Base-by-base conservation (phyloP, 2,797 vertebrate genomes). In the Crotalus adamanteus region DNA sequence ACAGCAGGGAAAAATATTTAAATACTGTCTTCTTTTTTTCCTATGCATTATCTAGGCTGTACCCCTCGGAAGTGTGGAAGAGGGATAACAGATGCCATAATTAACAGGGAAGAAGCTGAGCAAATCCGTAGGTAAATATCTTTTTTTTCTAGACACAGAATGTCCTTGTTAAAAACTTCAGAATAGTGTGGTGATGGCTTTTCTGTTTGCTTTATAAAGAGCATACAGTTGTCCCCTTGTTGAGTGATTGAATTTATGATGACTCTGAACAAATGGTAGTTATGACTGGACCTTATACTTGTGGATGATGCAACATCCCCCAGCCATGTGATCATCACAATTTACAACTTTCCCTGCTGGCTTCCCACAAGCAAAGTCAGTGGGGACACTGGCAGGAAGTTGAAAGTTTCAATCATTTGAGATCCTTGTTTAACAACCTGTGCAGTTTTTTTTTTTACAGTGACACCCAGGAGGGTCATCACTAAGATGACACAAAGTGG, bases 61-160 rank as follows among this genome's bases (percentile, higher is more conserved):
- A 99, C 99, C 37, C 99, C 99, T 91, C 97, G 97, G 92, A 98
- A 96, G 95, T 99, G 99, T 93, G 98, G 99, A 92, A 98, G 99
- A 87, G 99, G 98, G 0, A 96, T 99, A 94, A 98, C 97, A 0
- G 99, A 99, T 93, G 59, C 86, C 0, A 96, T 99, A 20, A 98
- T 99, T 96, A 98, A 97, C 22, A 98, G 96, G 93, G 98, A 99
- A 85, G 99, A 99, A 92, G 98, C 98, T 42, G 96, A 95, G 94
- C 95, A 93, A 85, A 98, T 99, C 91, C 98, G 97, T 89, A 98
- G 98, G 99, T 99, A 97, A 93, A 96, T 47, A 83, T 47, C 1
- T 90, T 92, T 87, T 37, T 22, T 94, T 90, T 31, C 61, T 42
- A 18, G 1, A n/a, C 37, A 91, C 88, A 31, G 42, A 59, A 0